These are phyloP conservation scores for Idaea aversata DNA, from an alignment of 2,888 invertebrate genomes.

Conservation along the genomic window DNA sequence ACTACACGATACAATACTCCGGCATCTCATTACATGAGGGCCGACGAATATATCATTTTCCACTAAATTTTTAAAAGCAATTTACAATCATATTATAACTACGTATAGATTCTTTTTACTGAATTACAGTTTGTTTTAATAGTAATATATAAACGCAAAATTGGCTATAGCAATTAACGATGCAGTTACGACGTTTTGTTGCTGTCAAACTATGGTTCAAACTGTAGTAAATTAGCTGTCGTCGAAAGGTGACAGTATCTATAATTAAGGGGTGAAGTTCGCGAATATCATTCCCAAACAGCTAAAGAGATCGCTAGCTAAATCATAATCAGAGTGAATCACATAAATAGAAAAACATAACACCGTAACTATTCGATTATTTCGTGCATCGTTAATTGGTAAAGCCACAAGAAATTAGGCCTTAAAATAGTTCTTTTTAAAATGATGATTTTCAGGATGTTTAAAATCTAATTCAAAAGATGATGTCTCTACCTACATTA, in stretches of 20 bases:
- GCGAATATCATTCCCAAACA: no score
- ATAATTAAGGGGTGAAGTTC: no score
- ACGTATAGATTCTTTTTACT: slow-evolving; percentile 34
- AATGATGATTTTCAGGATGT: neutral
- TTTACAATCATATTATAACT: slow-evolving; percentile 49
- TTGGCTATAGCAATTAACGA: neutral
- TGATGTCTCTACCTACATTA: neutral
- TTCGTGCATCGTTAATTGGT: neutral
- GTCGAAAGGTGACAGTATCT: no score
- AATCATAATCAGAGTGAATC: no score
- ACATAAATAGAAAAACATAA: no score
- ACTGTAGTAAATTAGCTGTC: neutral
- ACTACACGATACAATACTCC: slow-evolving; percentile 54
- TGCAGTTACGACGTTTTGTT: neutral
- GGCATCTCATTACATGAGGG: slow-evolving; percentile 62
- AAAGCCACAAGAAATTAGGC: slow-evolving; percentile 7
- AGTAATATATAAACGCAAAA: neutral
- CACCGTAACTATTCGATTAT: no score
- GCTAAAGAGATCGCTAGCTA: no score
- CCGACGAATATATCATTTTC: slow-evolving; percentile 36
- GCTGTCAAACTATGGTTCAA: neutral
- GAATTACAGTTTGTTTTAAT: slow-evolving; percentile 1
- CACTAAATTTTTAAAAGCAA: slow-evolving; percentile 47
- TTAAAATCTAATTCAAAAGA: neutral
- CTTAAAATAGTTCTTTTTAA: neutral